phyloP scores from a whole-genome alignment of 1,140 invertebrate species.

The Lycorma delicatula region DNA sequence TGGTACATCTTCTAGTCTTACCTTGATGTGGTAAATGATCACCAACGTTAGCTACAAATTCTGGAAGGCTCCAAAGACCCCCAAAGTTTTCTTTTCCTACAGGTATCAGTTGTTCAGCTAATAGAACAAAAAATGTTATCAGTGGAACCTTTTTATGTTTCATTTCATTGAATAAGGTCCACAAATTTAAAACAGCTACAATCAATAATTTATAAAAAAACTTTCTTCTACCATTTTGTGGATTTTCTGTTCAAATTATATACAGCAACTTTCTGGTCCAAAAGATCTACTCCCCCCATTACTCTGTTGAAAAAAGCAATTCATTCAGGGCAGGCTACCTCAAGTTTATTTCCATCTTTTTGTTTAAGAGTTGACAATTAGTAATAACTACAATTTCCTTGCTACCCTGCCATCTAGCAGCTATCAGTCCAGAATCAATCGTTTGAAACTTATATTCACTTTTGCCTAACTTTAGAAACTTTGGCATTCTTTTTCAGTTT shows the following conservation, averaged over 20 bases:
- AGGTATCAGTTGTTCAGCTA: conserved; percentile 23
- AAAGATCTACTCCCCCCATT: conserved; percentile 27
- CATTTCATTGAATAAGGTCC: conserved; percentile 19
- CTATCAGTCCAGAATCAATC: conserved; percentile 8
- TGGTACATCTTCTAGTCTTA: conserved; percentile 13
- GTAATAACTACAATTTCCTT: conserved; percentile 26
- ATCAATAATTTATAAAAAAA: conserved; percentile 25
- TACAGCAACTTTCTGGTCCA: conserved; percentile 23
- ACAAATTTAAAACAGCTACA: conserved; percentile 19
- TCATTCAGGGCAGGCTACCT: conserved; percentile 3
- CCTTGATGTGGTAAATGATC: conserved; percentile 19
- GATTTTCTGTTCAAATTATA: conserved; percentile 27
- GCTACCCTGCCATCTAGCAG: conserved; percentile 22
- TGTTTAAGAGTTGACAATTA: conserved; percentile 22
- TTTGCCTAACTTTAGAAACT: conserved; percentile 21
- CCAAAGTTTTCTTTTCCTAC: conserved; percentile 14
- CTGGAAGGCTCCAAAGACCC: conserved; percentile 17
- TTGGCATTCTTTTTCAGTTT: conserved; percentile 17
- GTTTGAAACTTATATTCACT: conserved; percentile 15
- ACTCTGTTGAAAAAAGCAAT: conserved; percentile 22
- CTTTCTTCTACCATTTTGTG: conserved; percentile 26
- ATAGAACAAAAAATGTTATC: conserved; percentile 17
- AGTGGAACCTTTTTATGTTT: conserved; percentile 17
- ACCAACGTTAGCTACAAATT: conserved; percentile 21
- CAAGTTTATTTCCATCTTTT: conserved; percentile 16